Conservation (phyloP, 2,888 invertebrate species). For the Ormyrus pomaceus region DNA sequence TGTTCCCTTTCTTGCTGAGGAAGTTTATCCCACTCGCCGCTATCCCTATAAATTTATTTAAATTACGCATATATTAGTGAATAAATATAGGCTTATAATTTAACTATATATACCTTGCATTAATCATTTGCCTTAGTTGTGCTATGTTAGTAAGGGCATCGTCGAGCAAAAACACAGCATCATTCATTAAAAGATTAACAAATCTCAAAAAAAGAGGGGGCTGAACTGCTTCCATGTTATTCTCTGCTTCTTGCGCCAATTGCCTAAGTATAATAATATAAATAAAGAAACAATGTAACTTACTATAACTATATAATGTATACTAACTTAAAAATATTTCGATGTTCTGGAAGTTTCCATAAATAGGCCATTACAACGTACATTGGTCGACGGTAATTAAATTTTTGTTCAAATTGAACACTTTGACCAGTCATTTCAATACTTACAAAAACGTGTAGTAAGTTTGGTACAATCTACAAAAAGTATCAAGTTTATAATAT, state of each 20-base stretch:
- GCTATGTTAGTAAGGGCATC: conserved; percentile 94
- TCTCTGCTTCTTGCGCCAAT: conserved; percentile 88
- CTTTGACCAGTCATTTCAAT: conserved; percentile 98
- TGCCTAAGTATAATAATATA: conserved; percentile 75
- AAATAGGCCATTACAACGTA: conserved; percentile 94
- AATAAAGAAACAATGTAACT: conserved; percentile 26
- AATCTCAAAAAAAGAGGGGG: conserved; percentile 96
- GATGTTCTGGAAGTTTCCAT: conserved; percentile 89
- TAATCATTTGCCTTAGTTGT: conserved; percentile 89
- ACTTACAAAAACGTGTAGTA: conserved; percentile 95
- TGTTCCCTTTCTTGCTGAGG: conserved; percentile 85
- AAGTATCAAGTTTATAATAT: not conserved
- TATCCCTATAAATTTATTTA: conserved; percentile 77
- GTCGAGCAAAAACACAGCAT: conserved; percentile 96
- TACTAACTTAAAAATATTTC: conserved; percentile 84
- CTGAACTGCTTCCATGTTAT: conserved; percentile 91
- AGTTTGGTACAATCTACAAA: conserved; percentile 84
- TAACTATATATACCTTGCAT: conserved; percentile 79
- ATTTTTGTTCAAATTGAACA: conserved; percentile 97
- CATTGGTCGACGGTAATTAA: conserved; percentile 97
- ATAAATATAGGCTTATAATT: conserved; percentile 21
- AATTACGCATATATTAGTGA: not conserved
- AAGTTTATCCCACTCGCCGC: conserved; percentile 85
- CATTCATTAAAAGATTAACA: conserved; percentile 97
- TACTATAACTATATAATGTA: conserved; percentile 11